A percentile compares a stretch with the other conserved stretches of the same genome.
Conservation (phyloP, 2,797 vertebrate species). For the Ctenopoma multispine region DNA sequence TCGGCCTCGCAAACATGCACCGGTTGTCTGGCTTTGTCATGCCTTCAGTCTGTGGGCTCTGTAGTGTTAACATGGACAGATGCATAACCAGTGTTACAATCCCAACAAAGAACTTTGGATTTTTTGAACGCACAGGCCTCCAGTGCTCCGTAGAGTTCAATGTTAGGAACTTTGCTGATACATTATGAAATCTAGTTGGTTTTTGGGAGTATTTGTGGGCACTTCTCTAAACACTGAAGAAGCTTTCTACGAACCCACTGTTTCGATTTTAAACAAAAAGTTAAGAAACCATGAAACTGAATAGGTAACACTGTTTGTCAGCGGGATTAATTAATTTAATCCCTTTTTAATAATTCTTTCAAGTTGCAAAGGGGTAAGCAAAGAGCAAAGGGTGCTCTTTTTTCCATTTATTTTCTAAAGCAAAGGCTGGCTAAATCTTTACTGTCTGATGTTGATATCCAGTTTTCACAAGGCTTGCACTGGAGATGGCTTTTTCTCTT, state of each 20-base stretch:
- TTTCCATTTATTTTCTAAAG: conserved; percentile 22
- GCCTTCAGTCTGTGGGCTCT: conserved; percentile 41
- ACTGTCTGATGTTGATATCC: conserved; percentile 31
- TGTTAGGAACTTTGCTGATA: conserved; percentile 40
- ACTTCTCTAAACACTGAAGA: background rate
- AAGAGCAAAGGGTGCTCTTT: background rate
- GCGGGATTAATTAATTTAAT: conserved; percentile 1
- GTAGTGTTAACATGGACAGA: conserved; percentile 51
- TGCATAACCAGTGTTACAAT: conserved; percentile 50
- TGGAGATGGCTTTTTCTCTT: conserved; percentile 44
- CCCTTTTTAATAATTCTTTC: conserved; percentile 1
- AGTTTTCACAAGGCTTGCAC: conserved; percentile 33
- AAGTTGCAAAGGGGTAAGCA: background rate
- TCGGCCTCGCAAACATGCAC: conserved; percentile 61
- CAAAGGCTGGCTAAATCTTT: conserved; percentile 14
- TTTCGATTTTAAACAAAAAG: conserved; percentile 6
- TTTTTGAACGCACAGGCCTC: conserved; percentile 35
- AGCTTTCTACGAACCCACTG: background rate
- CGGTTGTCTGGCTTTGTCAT: conserved; percentile 55
- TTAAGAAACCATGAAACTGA: conserved; percentile 22
- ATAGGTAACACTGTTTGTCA: conserved; percentile 10
- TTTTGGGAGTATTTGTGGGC: conserved; percentile 23
- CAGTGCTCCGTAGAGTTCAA: conserved; percentile 18
- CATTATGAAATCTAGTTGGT: conserved; percentile 22
- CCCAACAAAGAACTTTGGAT: conserved; percentile 20